Conservation (phyloP, 1,140 invertebrate genomes). For the Nomia melanderi region DNA sequence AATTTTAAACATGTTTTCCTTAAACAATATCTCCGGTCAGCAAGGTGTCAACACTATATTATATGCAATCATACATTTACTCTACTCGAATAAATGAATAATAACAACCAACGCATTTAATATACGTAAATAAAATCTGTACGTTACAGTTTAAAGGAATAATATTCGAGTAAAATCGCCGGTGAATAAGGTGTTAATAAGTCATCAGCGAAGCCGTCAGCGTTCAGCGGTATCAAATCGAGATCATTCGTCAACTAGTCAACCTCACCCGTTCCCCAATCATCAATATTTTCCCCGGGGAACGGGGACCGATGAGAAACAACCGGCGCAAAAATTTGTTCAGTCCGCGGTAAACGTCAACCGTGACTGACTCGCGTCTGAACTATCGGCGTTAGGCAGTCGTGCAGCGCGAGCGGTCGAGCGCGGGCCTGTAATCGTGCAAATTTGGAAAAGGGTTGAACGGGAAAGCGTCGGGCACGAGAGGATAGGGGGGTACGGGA, state of each 20-base stretch:
- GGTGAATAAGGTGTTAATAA: too few species aligned
- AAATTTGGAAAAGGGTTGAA: slow-evolving; percentile 60
- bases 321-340: neutral
- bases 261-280: neutral
- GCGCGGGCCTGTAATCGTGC: slow-evolving; percentile 48
- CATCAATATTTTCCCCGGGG: slow-evolving; percentile 23
- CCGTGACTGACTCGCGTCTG: neutral
- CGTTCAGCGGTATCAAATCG: neutral
- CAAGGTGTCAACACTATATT: too few species aligned
- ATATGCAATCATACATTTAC: too few species aligned
- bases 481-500: neutral
- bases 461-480: slow-evolving; percentile 2
- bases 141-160: too few species aligned
- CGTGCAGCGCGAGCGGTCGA: too few species aligned
- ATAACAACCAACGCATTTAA: too few species aligned
- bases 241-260: slow-evolving; percentile 13
- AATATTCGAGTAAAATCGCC: too few species aligned
- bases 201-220: neutral
- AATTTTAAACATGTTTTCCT: too few species aligned
- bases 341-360: neutral
- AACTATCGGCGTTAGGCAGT: slow-evolving; percentile 23
- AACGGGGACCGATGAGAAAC: slow-evolving; percentile 2
- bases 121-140: too few species aligned
- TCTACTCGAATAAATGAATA: too few species aligned
- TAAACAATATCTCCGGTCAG: too few species aligned